These are phyloP conservation scores for Cuniculus paca DNA, from an alignment of 2,797 vertebrate species.

Conservation along the genomic window DNA sequence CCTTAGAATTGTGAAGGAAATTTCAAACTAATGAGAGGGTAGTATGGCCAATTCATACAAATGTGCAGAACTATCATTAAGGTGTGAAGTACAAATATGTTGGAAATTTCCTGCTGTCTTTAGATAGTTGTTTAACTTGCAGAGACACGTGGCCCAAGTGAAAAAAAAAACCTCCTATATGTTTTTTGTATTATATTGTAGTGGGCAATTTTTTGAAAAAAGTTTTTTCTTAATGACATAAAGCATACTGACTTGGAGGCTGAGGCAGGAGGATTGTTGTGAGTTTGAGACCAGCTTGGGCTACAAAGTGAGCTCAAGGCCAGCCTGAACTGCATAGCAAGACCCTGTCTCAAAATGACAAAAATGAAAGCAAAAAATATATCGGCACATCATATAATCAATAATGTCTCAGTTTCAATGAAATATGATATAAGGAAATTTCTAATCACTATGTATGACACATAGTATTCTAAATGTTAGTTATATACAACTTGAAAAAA, in stretches of 20 bases:
- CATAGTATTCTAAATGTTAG: constrained; percentile 1
- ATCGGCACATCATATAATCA: neutral
- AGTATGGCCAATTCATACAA: neutral
- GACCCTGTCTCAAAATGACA: too few relatives aligned
- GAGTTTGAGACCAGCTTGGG: too few relatives aligned
- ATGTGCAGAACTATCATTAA: neutral
- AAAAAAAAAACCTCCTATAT: neutral
- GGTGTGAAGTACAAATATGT: neutral
- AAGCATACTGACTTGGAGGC: neutral
- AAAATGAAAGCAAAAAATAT: neutral
- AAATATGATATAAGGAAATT: constrained; percentile 40
- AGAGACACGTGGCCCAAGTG: neutral
- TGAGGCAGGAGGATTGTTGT: too few relatives aligned
- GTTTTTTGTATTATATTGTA: neutral
- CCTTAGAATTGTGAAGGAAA: neutral
- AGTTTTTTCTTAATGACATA: constrained; percentile 16
- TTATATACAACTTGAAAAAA: neutral
- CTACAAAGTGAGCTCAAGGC: too few relatives aligned
- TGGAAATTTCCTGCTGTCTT: neutral
- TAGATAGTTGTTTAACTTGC: neutral
- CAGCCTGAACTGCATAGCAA: too few relatives aligned
- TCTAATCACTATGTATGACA: neutral
- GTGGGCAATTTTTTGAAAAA: neutral
- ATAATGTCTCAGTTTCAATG: constrained; percentile 13
- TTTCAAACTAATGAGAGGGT: neutral